phyloP scores from a whole-genome alignment of 1,140 invertebrate species.

The Druon quercuslanigerum region DNA sequence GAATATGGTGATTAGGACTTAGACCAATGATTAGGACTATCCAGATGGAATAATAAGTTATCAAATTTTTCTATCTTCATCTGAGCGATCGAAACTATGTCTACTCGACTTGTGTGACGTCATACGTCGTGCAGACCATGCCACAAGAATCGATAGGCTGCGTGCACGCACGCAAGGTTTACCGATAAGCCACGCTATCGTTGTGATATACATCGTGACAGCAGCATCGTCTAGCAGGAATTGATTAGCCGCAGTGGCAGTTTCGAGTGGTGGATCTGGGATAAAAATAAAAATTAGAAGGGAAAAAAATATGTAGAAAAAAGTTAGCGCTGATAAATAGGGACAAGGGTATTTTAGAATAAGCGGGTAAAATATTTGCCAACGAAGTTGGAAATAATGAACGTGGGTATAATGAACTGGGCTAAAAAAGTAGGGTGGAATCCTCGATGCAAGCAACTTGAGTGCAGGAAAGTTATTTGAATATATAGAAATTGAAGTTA shows the following conservation, averaged over 20 bases:
- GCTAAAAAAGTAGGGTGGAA: background rate
- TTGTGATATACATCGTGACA: slow-evolving; percentile 2
- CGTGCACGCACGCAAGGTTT: slow-evolving; percentile 61
- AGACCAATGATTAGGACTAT: background rate
- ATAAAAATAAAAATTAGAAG: background rate
- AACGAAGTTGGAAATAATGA: background rate
- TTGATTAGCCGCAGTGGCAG: background rate
- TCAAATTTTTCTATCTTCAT: slow-evolving; percentile 3
- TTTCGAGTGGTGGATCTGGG: background rate
- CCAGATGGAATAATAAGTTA: background rate
- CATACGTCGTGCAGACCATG: slow-evolving; percentile 56
- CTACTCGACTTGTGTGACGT: slow-evolving; percentile 53
- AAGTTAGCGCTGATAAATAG: background rate
- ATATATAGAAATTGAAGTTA: background rate
- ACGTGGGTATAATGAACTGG: background rate
- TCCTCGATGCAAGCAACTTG: background rate
- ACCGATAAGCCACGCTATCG: slow-evolving; percentile 10
- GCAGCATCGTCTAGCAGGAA: background rate
- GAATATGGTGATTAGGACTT: too few species aligned
- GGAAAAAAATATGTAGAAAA: background rate
- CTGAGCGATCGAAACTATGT: slow-evolving; percentile 47
- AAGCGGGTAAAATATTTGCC: too few species aligned
- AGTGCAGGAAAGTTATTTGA: background rate
- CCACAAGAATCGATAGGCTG: slow-evolving; percentile 70
- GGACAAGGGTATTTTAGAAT: background rate